Base-by-base conservation (phyloP, 2,113 vertebrate species). In the Nothocercus nigrocapillus region DNA sequence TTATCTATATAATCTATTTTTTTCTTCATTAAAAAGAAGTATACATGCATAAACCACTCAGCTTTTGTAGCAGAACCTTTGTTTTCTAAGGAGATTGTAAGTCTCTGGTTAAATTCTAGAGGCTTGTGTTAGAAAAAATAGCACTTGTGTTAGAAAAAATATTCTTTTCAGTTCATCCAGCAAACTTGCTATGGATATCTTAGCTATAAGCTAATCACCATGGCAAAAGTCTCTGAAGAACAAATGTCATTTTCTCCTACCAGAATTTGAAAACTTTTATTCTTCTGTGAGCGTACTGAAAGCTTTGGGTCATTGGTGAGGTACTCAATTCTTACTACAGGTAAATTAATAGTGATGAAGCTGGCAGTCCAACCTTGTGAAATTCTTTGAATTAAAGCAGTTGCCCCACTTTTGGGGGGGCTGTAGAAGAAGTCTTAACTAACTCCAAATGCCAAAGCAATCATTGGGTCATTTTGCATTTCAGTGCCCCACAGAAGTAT, bases 351-450 rank as follows among this genome's bases (percentile, higher is more conserved):
- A 85, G 5, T 20, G 40, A 82, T 58, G 67, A 5, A 89, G 47
- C 38, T 75, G 11, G 74, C 30, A 59, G 34, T 14, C 13, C 3
- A 11, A 0, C 12, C 19, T 0, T 19, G 47, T 27, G 5, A 24
- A 61, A 54, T 21, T 6, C 19, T 2, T 1, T 20, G 34, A 32
- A 68, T 70, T 83, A 53, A 56, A 56, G 72, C 20, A 59, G 36
- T 78, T 89, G 45, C 5, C 3, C 40, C 62, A 53, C 15, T n/a
- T 82, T 75, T 70, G 44, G 73, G 64, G 66, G 77, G 51, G 12
- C 4, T 80, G 63, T 25, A 1, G 67, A 64, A 28, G 20, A 18
- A 58, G 49, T 32, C 49, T 56, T 11, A 30, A 30, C 34, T 2
- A 4, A 13, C 20, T 53, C 13, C 44, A 28, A 9, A 45, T 54